Conservation (phyloP, 2,888 invertebrate genomes). For the Beris morrisii region DNA sequence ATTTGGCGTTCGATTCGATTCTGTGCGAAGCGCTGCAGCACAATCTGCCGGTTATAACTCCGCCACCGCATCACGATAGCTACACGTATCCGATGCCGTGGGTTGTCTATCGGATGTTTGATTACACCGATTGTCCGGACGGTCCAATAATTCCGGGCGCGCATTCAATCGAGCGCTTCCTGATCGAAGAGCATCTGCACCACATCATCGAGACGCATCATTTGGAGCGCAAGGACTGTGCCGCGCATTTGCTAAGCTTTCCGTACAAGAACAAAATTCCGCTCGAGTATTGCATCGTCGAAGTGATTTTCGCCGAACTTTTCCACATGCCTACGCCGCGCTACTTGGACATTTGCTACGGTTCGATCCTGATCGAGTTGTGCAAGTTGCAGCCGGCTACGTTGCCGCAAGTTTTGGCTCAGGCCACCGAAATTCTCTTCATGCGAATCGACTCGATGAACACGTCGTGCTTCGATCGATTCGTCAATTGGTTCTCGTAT, state of each 20-base stretch:
- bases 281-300: constrained; percentile 96
- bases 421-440: constrained; percentile 96
- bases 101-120: constrained; percentile 95
- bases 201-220: constrained; percentile 89
- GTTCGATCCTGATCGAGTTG: constrained; percentile 92
- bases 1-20: constrained; percentile 92
- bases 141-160: constrained; percentile 89
- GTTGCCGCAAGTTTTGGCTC: constrained; percentile 96
- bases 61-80: constrained; percentile 90
- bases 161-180: constrained; percentile 95
- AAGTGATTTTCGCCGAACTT: constrained; percentile 92
- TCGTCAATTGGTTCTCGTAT: constrained; percentile 96
- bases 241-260: constrained; percentile 87
- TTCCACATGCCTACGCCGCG: constrained; percentile 90
- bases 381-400: constrained; percentile 96
- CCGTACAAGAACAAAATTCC: constrained; percentile 94
- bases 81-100: constrained; percentile 92
- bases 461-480: constrained; percentile 93
- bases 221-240: constrained; percentile 92
- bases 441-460: constrained; percentile 97
- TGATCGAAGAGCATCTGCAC: constrained; percentile 96
- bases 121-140: constrained; percentile 98
- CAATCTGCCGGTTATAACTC: constrained; percentile 85
- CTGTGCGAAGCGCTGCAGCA: constrained; percentile 96
- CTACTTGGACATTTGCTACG: constrained; percentile 90